Evolutionary conservation across 2,888 invertebrate genomes (phyloP), one percentile per base, ranked within the genome.

Genomic region (Kuschelorhynchus macadamiae): DNA sequence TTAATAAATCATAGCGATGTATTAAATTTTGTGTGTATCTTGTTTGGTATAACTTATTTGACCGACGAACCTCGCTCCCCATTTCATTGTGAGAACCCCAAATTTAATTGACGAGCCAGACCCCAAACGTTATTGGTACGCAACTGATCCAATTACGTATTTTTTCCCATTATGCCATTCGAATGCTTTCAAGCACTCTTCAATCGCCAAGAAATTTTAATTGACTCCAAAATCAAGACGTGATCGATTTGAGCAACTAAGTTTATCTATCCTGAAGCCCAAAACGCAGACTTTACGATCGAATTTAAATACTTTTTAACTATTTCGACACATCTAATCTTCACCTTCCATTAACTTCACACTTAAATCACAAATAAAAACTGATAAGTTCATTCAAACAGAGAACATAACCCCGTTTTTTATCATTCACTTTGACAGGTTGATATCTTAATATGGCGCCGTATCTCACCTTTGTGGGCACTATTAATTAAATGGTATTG

Each of bases 361-460:
- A 71, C 69, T 47, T 62, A 56, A 52, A 60, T 42, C 62, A 61
- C 47, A 30, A 30, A 42, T 20, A 39, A 39, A 30, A 7, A 39
- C 39, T 16, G 61, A 61, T 49, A 67, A 61, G n/a, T 36, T 14
- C 46, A 39, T 25, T 47, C 30, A 5, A 46, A 59, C 21, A 46
- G 59, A 59, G 41, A 60, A 66, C 52, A 32, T 44, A 42, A 44
- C 50, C 30, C 49, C 21, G 41, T 53, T 30, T 49, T 32, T 53
- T 60, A 47, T 47, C 73, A 56, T 14, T 21, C 5, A 56, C 44
- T 70, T 70, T 71, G 75, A 74, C 74, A 73, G 66, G 68, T 69
- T 72, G 72, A 75, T 76, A 77, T 75, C 75, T 75, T 72, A 73
- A 75, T 72, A 71, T 72, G 76, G 75, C 75, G 76, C 75, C 75